Percentiles rank a stretch among this genome's conserved stretches.
Conservation (phyloP, 2,888 invertebrate genomes). For the Schizotus pectinicornis region DNA sequence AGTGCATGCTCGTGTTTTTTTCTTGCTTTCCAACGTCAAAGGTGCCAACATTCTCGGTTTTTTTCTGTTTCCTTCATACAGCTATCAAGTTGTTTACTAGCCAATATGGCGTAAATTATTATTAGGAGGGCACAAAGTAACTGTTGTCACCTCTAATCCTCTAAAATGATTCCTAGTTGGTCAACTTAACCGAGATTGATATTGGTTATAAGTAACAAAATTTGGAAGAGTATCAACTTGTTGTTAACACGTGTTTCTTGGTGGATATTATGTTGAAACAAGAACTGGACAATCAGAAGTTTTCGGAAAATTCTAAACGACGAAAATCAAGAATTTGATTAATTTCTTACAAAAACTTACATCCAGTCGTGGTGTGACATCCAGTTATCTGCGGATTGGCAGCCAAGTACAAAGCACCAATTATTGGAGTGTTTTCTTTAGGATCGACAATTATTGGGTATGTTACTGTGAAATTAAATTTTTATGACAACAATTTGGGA, state of each 20-base stretch:
- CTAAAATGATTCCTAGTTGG: slow-evolving; percentile 42
- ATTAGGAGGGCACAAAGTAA: slow-evolving; percentile 48
- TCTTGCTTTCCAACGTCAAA: background rate
- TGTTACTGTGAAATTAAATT: slow-evolving; percentile 12
- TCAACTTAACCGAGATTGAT: slow-evolving; percentile 51
- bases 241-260: background rate
- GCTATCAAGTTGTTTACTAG: slow-evolving; percentile 18
- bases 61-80: slow-evolving; percentile 15
- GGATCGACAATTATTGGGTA: slow-evolving; percentile 8
- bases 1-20: too few relatives aligned
- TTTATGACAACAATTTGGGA: slow-evolving; percentile 3
- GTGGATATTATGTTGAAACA: background rate
- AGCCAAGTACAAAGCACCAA: slow-evolving; percentile 14
- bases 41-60: slow-evolving; percentile 19
- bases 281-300: background rate
- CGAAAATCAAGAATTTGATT: slow-evolving; percentile 22
- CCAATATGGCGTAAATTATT: slow-evolving; percentile 47
- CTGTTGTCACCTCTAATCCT: slow-evolving; percentile 48
- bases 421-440: slow-evolving; percentile 21
- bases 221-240: background rate
- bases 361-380: too few relatives aligned
- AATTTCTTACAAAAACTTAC: slow-evolving; percentile 18
- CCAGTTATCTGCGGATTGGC: slow-evolving; percentile 20
- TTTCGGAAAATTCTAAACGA: background rate
- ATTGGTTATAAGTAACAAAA: slow-evolving; percentile 36